These are phyloP conservation scores for Coreius guichenoti DNA, from an alignment of 2,797 vertebrate species.

Conservation along the genomic window DNA sequence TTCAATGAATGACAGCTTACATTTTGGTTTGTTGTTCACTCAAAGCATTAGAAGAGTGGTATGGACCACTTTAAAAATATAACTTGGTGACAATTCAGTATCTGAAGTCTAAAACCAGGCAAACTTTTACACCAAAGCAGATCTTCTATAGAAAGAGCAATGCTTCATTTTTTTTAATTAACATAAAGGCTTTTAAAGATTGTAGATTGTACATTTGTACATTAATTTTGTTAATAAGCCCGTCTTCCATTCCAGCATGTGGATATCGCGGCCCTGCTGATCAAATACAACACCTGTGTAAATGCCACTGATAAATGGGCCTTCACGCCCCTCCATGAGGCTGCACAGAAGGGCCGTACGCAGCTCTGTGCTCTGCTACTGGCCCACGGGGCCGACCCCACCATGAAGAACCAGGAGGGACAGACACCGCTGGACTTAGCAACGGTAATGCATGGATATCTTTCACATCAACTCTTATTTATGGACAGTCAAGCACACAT, in stretches of 20 bases:
- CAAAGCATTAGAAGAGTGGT: neutral
- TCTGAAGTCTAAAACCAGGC: neutral
- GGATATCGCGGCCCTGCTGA: slow-evolving; percentile 73
- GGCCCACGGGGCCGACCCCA: slow-evolving; percentile 74
- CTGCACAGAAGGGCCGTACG: slow-evolving; percentile 75
- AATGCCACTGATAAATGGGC: slow-evolving; percentile 77
- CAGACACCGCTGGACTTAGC: slow-evolving; percentile 73
- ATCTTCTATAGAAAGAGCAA: neutral
- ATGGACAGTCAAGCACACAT: neutral
- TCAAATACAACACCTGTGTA: slow-evolving; percentile 74
- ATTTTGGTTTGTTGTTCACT: neutral
- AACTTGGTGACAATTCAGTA: neutral
- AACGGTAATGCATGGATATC: slow-evolving; percentile 59
- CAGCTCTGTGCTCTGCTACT: slow-evolving; percentile 76
- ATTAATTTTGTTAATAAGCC: neutral
- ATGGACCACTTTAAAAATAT: neutral
- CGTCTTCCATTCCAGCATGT: slow-evolving; percentile 63
- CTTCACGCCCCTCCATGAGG: slow-evolving; percentile 77
- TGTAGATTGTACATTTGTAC: neutral
- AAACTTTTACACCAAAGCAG: neutral
- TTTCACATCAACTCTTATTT: neutral
- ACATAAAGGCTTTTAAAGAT: neutral
- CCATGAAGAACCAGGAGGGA: slow-evolving; percentile 76
- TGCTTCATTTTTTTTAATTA: neutral
- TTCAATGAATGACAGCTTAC: neutral